These are phyloP conservation scores for Leucania comma DNA, from an alignment of 2,888 invertebrate genomes.

Conservation along the genomic window DNA sequence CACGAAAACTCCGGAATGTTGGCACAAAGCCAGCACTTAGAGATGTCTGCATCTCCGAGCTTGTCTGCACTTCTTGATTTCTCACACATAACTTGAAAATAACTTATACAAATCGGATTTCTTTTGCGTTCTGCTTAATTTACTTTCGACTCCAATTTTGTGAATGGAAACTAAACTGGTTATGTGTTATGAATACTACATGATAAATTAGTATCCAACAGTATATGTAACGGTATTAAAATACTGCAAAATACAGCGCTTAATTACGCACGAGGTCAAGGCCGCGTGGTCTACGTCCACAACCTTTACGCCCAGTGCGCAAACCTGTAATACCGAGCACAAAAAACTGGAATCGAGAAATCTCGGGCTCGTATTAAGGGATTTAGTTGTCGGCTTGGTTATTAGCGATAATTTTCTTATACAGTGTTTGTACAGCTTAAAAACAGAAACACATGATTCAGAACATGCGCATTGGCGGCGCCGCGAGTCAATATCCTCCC, in stretches of 20 bases:
- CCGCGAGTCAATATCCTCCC: slow-evolving; percentile 90
- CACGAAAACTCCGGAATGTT: slow-evolving; percentile 78
- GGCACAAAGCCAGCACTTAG: slow-evolving; percentile 78
- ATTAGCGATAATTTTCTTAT: slow-evolving; percentile 73
- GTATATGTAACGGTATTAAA: slow-evolving; percentile 55
- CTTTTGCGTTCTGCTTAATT: slow-evolving; percentile 43
- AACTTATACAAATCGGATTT: slow-evolving; percentile 51
- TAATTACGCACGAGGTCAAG: slow-evolving; percentile 79
- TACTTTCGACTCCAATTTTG: slow-evolving; percentile 24
- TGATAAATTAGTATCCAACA: slow-evolving; percentile 43
- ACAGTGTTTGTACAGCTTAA: slow-evolving; percentile 79
- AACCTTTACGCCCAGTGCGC: slow-evolving; percentile 60
- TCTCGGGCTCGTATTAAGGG: slow-evolving; percentile 48
- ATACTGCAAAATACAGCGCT: slow-evolving; percentile 54
- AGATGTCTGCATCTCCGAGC: slow-evolving; percentile 74
- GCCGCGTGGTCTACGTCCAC: slow-evolving; percentile 65
- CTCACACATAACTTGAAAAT: slow-evolving; percentile 59
- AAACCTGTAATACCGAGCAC: slow-evolving; percentile 45
- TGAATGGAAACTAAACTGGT: slow-evolving; percentile 39
- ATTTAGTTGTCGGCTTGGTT: slow-evolving; percentile 70
- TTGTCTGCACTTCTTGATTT: slow-evolving; percentile 69
- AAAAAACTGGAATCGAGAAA: slow-evolving; percentile 44
- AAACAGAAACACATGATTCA: slow-evolving; percentile 89
- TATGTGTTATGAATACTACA: slow-evolving; percentile 13
- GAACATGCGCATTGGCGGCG: slow-evolving; percentile 87